Evolutionary conservation across 2,113 vertebrate genomes (phyloP), one percentile per base, ranked within the genome.

Genomic region (Malurus cyaneus): DNA sequence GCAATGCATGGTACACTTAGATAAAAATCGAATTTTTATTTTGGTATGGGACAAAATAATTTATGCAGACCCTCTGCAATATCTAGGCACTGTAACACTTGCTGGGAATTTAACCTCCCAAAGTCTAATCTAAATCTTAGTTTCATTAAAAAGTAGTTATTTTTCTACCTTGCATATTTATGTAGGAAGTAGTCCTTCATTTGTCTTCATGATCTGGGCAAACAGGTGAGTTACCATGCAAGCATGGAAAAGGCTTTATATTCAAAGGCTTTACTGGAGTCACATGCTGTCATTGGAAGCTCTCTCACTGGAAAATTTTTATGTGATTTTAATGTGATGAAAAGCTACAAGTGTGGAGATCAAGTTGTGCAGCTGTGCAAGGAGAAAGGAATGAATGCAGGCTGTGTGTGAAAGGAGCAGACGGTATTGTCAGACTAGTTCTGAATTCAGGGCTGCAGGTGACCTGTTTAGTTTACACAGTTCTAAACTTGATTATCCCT

Each of bases 161-260:
- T 94, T 92, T 92, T 87, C n/a, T 84, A 52, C 32, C 39, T 82
- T 85, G 74, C 24, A 5, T 89, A 74, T 92, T 88, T 93, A 50
- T 67, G 71, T 61, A 56, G 64, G 57, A 84, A 53, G 34, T 71
- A 80, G 57, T 69, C 76, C 93, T 97, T 93, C 50, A 59, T 80
- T 92, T 95, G 76, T 74, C 50, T 78, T 95, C 59, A 80, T 95
- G 89, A 95, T 96, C 95, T 95, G 96, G 94, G 84, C 95, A 96
- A 86, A 19, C 60, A 80, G 64, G 25, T 5, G 26, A 87, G 57
- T 92, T 88, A 83, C 64, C 70, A 47, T 91, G 47, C 79, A 72
- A 72, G 86, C 70, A 57, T 86, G 78, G 76, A 81, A 89, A 71
- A 88, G 29, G 50, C 42, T 91, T 88, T 73, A 36, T 90, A 83